Conservation (phyloP, 30 jellyfish, hydroid and myxozoan genomes). For the Hydractinia echinata region DNA sequence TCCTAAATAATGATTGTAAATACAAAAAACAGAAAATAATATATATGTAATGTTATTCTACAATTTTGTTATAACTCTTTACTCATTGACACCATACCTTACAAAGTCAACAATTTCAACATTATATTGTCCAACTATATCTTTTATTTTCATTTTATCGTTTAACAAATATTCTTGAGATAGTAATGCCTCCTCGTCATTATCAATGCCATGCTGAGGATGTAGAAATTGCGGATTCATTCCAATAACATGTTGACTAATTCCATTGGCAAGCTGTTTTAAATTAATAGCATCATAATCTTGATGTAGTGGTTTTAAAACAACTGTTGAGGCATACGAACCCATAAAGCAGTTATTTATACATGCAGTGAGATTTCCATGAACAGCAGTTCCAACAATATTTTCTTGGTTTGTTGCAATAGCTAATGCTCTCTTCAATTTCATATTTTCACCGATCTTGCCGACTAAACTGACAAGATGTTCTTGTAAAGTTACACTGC, state of each 20-base stretch:
- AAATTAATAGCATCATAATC: neutral
- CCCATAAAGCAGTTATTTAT: conserved; percentile 50
- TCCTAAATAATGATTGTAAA: too few relatives aligned
- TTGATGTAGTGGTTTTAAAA: conserved; percentile 22
- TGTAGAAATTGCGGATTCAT: conserved; percentile 61
- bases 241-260: conserved; percentile 80
- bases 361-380: conserved; percentile 51
- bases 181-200: conserved; percentile 59
- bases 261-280: conserved; percentile 33
- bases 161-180: conserved; percentile 57
- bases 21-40: too few relatives aligned
- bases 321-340: conserved; percentile 55
- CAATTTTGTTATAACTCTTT: neutral
- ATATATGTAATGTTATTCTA: too few relatives aligned
- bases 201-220: conserved; percentile 29
- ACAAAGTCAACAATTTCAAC: conserved; percentile 59
- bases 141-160: conserved; percentile 43
- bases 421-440: conserved; percentile 61
- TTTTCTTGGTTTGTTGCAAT: conserved; percentile 52
- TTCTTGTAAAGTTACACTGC: conserved; percentile 35
- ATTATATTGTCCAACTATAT: conserved; percentile 35
- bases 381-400: conserved; percentile 55
- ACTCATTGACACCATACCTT: conserved; percentile 43
- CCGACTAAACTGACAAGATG: conserved; percentile 40
- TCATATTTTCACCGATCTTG: conserved; percentile 69